Base-by-base conservation (phyloP, 2,113 vertebrate species). In the Dryoscopus gambensis region DNA sequence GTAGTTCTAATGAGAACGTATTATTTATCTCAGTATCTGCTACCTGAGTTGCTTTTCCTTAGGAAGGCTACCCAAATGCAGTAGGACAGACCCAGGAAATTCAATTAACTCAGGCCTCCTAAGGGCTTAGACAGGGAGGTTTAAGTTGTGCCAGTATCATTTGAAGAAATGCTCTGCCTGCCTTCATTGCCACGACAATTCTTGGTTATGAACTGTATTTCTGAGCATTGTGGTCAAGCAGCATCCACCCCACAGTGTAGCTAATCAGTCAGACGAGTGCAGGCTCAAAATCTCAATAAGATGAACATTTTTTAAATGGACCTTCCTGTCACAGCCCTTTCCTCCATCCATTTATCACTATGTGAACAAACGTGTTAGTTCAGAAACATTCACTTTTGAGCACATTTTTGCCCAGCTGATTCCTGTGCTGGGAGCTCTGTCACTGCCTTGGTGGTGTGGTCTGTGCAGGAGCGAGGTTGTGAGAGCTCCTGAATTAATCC, bases 1-100 rank as follows among this genome's bases (percentile, higher is more conserved):
- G 84, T 95, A 97, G 80, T 92, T 95, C 87, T 76, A 89, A 91
- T 82, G 57, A 93, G 92, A 96, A 95, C 2, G 1, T 91, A 83
- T 86, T 87, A 71, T 79, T 84, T 90, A 65, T 95, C 71, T 90
- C 33, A 22, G n/a, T 89, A 90, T 53, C 78, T 73, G 90, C 87
- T 73, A 52, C 44, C 25, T 55, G 89, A 90, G 82, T 78, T 89
- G 28, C 89, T 76, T 82, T 89, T 89, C 82, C 59, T 81, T 89
- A 89, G 74, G 88, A 80, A 92, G 82, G 78, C 65, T 78, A 35
- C 70, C 57, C 83, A 77, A 74, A 67, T 56, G 73, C 83, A 71
- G 84, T 62, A 53, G 67, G 63, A 44, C 62, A 95, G 76, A 85
- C 46, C 62, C 77, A 91, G 74, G 84, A 94, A 84, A 82, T 78